Percentiles rank a stretch among this genome's conserved stretches.
phyloP scores from a whole-genome alignment of 2,113 vertebrate species.

The Rhinolophus ferrumequinum region DNA sequence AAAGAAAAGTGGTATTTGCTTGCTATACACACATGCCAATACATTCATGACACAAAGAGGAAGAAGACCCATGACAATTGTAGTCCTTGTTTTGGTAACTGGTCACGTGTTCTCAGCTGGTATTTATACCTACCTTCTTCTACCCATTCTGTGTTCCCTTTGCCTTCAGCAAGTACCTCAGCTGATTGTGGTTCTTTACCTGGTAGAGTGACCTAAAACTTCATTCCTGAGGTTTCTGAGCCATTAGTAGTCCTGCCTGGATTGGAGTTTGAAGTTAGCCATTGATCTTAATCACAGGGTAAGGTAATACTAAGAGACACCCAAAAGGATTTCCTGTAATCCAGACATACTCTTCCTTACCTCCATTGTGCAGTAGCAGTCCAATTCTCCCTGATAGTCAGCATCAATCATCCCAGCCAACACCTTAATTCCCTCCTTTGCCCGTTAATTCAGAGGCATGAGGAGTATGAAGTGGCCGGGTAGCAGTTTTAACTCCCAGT shows the following conservation, averaged over 20 bases:
- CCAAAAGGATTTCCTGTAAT: too few species aligned
- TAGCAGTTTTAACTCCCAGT: not conserved
- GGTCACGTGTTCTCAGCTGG: not conserved
- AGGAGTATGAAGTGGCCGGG: not conserved
- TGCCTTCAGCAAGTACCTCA: not conserved
- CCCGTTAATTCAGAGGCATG: not conserved
- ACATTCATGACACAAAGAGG: not conserved
- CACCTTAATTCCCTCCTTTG: not conserved
- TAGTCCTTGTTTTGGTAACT: not conserved
- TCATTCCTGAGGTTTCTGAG: not conserved
- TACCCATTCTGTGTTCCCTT: not conserved
- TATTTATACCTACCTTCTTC: not conserved
- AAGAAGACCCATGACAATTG: not conserved
- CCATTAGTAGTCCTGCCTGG: not conserved
- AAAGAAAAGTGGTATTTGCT: constrained; percentile 1
- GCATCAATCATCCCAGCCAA: not conserved
- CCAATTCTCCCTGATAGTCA: not conserved
- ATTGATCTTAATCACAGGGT: not conserved
- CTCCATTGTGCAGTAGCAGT: not conserved
- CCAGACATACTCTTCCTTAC: not conserved
- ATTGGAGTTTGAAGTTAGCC: not conserved
- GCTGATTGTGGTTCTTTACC: not conserved
- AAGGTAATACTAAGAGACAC: not conserved
- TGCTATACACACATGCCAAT: not conserved
- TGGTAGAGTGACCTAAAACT: not conserved